Base-by-base conservation (phyloP, 92 coral and sea anemone species). In the Virgularia gustaviana region DNA sequence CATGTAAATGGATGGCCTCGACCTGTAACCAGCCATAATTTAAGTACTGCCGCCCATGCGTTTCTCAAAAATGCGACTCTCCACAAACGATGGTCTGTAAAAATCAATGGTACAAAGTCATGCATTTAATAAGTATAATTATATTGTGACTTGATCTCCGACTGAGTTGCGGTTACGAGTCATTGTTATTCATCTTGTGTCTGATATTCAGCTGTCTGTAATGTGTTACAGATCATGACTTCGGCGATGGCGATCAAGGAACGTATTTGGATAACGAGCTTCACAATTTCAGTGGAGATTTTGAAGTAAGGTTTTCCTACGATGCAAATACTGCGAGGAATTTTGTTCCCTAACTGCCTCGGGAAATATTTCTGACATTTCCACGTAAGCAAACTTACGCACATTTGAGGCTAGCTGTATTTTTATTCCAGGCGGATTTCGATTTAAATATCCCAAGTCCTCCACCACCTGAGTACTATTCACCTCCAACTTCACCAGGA, bases 381-480 rank as follows among this genome's bases (percentile, higher is more conserved):
- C 9, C 45, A 7, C 45, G 15, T 15, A 39, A 8, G 45, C 45
- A 39, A 7, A 7, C 15, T 39, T 8, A 39, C 15, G 45, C 15
- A 39, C 45, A 15, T 39, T 8, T 7, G 9, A 39, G 45, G 45
- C 45, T 7, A 15, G 9, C 45, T 39, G 45, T 39, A 39, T 39
- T 52, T 22, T 11, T 22, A 52, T 52, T 52, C 5, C 24, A 60
- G 66, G 3, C 41, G n/a, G 58, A 67, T 30, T 47, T 47, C 31
- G 74, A 67, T 28, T 47, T 45, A 11, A 67, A 45, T 59, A 49
- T 49, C 9, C 74, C 74, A 45, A 67, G 74, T 16, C 74, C 74
- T 28, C 42, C 35, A 1, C 53, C 74, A 12, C 74, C 74, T 0
- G 59, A 67, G 31, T 67, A 67, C 49, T 44, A 45, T 24, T 67